phyloP scores from a whole-genome alignment of 2,113 vertebrate species.

The Aix galericulata region DNA sequence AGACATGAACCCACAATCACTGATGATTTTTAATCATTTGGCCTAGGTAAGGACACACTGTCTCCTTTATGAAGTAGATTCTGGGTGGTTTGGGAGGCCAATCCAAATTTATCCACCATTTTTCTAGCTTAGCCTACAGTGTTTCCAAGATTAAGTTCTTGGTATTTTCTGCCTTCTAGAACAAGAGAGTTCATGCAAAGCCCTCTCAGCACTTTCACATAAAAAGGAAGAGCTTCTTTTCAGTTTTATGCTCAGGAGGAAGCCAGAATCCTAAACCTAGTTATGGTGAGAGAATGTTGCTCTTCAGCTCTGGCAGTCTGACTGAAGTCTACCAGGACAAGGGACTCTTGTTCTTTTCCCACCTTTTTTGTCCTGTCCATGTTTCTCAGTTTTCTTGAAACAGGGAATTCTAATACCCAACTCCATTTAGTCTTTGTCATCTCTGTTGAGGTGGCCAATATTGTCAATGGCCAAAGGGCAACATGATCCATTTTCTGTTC shows the following conservation, averaged over 20 bases:
- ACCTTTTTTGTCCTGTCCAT: neutral
- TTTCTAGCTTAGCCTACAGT: neutral
- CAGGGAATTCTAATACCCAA: neutral
- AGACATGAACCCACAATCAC: neutral
- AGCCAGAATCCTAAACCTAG: neutral
- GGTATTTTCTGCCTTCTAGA: neutral
- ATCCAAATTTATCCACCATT: neutral
- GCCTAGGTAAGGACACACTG: neutral
- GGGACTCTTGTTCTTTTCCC: neutral
- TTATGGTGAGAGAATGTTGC: neutral
- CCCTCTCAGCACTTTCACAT: neutral
- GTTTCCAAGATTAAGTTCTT: neutral
- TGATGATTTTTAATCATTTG: neutral
- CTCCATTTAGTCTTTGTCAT: neutral
- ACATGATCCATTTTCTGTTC: neutral
- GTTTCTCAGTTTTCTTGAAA: neutral
- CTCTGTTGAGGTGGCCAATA: neutral
- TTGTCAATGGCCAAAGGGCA: neutral
- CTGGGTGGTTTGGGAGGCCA: neutral
- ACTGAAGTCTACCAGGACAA: neutral
- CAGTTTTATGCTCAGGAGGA: neutral
- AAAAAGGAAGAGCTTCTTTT: neutral
- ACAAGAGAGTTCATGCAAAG: neutral
- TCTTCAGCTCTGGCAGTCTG: neutral
- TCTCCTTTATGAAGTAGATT: neutral